A percentile compares a stretch with the other conserved stretches of the same genome.
phyloP scores from a whole-genome alignment of 2,113 vertebrate species.

The Colistium nudipinnis region DNA sequence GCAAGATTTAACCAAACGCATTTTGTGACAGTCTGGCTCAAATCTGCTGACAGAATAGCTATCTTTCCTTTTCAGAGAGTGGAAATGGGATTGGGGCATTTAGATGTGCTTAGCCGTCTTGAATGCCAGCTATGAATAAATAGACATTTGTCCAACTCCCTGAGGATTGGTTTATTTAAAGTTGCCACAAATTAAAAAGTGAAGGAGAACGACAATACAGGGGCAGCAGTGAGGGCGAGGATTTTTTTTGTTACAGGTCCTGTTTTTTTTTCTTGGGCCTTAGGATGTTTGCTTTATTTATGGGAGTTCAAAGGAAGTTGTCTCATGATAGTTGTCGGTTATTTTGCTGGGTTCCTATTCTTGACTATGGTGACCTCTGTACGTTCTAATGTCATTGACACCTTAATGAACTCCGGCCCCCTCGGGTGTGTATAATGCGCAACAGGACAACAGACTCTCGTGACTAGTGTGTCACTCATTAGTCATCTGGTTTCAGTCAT shows the following conservation, averaged over 20 bases:
- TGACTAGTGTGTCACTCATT: constrained; percentile 43
- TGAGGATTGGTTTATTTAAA: constrained; percentile 4
- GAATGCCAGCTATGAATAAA: constrained; percentile 10
- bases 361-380: background rate
- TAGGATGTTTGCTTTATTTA: background rate
- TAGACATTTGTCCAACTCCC: background rate
- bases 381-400: background rate
- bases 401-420: background rate
- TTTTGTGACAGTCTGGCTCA: background rate
- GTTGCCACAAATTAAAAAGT: constrained; percentile 11
- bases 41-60: constrained; percentile 16
- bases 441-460: constrained; percentile 9
- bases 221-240: background rate
- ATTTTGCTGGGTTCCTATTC: background rate
- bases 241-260: background rate
- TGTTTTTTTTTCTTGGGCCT: background rate
- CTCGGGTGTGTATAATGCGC: background rate
- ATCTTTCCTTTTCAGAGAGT: background rate
- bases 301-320: background rate
- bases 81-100: constrained; percentile 6
- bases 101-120: constrained; percentile 4
- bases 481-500: constrained; percentile 61
- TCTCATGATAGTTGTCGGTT: background rate
- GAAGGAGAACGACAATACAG: background rate
- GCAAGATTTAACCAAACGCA: background rate